These are phyloP conservation scores for Augochlora pura DNA, from an alignment of 1,140 invertebrate species.

Conservation along the genomic window DNA sequence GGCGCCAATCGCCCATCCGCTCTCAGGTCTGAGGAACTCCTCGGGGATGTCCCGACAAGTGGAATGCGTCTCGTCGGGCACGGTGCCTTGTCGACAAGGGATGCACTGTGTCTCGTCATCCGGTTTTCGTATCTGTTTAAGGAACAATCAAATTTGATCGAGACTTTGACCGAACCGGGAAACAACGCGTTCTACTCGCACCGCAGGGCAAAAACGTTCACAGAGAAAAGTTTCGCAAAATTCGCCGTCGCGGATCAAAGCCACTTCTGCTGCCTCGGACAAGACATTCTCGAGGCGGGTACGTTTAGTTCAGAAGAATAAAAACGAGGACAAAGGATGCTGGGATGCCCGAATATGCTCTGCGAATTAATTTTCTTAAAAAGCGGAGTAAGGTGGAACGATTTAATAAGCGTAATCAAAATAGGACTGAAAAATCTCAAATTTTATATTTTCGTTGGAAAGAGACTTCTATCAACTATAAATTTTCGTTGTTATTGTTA, in stretches of 20 bases:
- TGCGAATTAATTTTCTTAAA: not conserved
- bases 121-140: constrained; percentile 87
- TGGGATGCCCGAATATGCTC: not conserved
- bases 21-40: constrained; percentile 89
- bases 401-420: no score
- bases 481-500: no score
- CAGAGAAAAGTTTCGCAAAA: not conserved
- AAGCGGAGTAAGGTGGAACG: no score
- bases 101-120: constrained; percentile 90
- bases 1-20: constrained; percentile 94
- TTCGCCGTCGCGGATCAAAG: not conserved
- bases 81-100: constrained; percentile 89
- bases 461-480: no score
- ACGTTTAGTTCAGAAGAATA: not conserved
- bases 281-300: not conserved
- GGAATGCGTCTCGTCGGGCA: constrained; percentile 88
- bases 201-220: not conserved
- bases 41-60: constrained; percentile 90
- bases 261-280: not conserved
- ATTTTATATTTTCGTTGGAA: no score
- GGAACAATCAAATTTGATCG: constrained; percentile 12
- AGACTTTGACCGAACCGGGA: no score
- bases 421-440: no score
- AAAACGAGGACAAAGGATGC: not conserved
- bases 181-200: not conserved